Conservation (phyloP, 2,113 vertebrate genomes). For the Benitochromis conjunctus region DNA sequence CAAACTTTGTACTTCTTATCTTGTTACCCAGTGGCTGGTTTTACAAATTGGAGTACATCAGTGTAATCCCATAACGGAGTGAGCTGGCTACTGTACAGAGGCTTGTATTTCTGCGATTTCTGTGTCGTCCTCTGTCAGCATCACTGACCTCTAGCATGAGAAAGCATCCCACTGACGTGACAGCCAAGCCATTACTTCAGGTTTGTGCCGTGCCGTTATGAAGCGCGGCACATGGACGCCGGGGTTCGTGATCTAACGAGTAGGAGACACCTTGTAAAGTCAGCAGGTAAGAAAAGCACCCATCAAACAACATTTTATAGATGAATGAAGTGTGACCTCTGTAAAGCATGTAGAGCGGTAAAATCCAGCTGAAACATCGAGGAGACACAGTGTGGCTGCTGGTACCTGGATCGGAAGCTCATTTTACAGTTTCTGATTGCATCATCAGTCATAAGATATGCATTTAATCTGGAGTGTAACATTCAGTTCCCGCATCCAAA, state of each 20-base stretch:
- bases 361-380: slow-evolving; percentile 55
- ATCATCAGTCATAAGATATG: background rate
- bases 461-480: background rate
- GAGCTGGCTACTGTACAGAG: slow-evolving; percentile 18
- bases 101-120: slow-evolving; percentile 50
- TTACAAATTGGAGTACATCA: slow-evolving; percentile 43
- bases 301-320: slow-evolving; percentile 8
- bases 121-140: slow-evolving; percentile 49
- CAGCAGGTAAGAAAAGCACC: slow-evolving; percentile 32
- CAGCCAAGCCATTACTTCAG: slow-evolving; percentile 51
- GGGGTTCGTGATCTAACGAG: background rate
- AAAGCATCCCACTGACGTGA: slow-evolving; percentile 41
- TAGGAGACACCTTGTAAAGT: slow-evolving; percentile 25
- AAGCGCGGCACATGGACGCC: slow-evolving; percentile 47
- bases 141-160: slow-evolving; percentile 60
- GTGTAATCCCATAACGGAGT: slow-evolving; percentile 37
- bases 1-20: slow-evolving; percentile 12
- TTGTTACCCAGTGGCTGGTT: slow-evolving; percentile 22
- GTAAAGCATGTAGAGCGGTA: slow-evolving; percentile 18
- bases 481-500: slow-evolving; percentile 23
- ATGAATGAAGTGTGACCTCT: slow-evolving; percentile 35
- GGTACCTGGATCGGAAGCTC: slow-evolving; percentile 9
- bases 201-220: slow-evolving; percentile 47
- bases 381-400: background rate
- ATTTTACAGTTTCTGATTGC: slow-evolving; percentile 20